phyloP scores from a whole-genome alignment of 1,140 invertebrate genomes.

The Camponotus pennsylvanicus region DNA sequence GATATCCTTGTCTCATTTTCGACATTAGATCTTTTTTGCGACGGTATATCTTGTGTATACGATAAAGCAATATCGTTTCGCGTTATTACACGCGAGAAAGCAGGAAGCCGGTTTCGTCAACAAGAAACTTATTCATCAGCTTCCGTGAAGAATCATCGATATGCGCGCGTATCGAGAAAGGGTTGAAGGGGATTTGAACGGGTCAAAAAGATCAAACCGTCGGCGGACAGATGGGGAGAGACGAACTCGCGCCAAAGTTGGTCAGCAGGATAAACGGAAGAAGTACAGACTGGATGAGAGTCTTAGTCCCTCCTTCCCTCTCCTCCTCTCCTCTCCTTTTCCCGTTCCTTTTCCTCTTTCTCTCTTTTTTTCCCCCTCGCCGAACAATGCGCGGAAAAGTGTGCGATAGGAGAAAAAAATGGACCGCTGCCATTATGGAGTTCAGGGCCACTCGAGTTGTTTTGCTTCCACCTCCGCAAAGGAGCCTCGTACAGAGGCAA shows the following conservation, averaged over 20 bases:
- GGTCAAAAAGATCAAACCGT: conserved; percentile 66
- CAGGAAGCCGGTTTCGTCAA: background rate
- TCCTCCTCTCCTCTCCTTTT: conserved; percentile 20
- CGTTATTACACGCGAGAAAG: conserved; percentile 11
- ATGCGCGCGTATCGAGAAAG: conserved; percentile 57
- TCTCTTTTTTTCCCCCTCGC: conserved; percentile 20
- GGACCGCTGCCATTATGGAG: conserved; percentile 78
- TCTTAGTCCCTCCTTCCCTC: conserved; percentile 10
- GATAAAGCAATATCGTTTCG: background rate
- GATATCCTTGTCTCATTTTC: conserved; percentile 24
- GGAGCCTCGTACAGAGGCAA: conserved; percentile 76
- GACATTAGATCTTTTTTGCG: conserved; percentile 19
- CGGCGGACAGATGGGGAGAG: conserved; percentile 34
- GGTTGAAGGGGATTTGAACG: conserved; percentile 46
- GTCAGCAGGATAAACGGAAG: conserved; percentile 77
- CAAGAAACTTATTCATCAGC: conserved; percentile 63
- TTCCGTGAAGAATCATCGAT: conserved; percentile 65
- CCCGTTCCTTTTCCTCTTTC: background rate
- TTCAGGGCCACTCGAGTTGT: conserved; percentile 78
- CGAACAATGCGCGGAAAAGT: conserved; percentile 78
- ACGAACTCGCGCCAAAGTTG: conserved; percentile 72
- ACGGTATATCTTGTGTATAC: background rate
- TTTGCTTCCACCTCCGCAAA: conserved; percentile 77
- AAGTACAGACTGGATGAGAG: conserved; percentile 61
- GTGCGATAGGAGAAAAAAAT: conserved; percentile 76